These are phyloP conservation scores for Pachycephala philippinensis DNA, from an alignment of 2,113 vertebrate genomes.

Conservation along the genomic window DNA sequence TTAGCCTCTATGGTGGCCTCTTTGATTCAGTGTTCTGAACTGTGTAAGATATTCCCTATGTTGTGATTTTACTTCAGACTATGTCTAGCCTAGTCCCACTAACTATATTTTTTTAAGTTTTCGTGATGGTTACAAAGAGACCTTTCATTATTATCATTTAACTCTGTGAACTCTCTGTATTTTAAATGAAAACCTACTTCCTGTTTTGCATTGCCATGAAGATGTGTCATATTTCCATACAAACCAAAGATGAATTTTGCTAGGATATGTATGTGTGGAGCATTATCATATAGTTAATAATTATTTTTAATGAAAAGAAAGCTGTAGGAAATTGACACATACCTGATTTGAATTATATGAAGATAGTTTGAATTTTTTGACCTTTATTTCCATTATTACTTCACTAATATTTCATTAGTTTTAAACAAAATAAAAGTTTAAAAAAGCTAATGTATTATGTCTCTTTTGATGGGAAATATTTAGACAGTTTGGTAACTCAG, in stretches of 20 bases:
- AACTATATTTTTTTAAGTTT: background rate
- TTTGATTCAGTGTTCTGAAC: background rate
- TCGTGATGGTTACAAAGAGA: background rate
- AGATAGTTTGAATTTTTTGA: background rate
- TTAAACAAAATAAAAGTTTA: background rate
- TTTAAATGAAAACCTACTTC: background rate
- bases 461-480: background rate
- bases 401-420: background rate
- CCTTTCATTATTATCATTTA: background rate
- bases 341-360: background rate
- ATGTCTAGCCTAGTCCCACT: background rate
- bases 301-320: background rate
- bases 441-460: background rate
- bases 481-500: background rate
- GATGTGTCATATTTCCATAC: background rate
- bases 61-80: background rate
- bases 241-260: background rate
- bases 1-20: background rate
- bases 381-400: background rate
- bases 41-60: fast-evolving
- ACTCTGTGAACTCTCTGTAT: fast-evolving
- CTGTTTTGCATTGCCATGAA: background rate
- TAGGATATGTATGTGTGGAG: background rate
- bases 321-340: background rate
- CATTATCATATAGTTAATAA: background rate